Conservation (phyloP, 2,888 invertebrate genomes). For the Plemyria rubiginata region DNA sequence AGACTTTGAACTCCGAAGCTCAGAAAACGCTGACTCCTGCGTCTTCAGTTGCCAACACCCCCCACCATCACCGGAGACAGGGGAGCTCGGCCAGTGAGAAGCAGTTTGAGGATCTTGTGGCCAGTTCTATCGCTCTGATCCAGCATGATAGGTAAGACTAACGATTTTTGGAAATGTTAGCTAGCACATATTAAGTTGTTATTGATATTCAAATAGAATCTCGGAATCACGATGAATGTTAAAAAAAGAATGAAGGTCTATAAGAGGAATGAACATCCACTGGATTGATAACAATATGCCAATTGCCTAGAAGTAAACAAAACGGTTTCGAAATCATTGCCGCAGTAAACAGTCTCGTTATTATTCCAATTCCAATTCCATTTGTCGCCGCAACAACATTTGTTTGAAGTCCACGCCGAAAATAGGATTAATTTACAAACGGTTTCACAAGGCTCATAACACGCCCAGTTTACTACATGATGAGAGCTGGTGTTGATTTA, state of each 20-base stretch:
- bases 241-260: background rate
- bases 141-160: slow-evolving; percentile 86
- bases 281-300: background rate
- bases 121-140: slow-evolving; percentile 89
- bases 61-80: slow-evolving; percentile 74
- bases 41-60: slow-evolving; percentile 73
- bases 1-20: slow-evolving; percentile 59
- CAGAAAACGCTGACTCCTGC: slow-evolving; percentile 68
- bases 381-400: slow-evolving; percentile 1
- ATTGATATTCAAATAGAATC: no score
- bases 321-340: no score
- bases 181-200: no score
- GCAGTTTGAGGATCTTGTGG: slow-evolving; percentile 86
- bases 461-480: slow-evolving; percentile 5
- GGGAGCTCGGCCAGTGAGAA: slow-evolving; percentile 82
- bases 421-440: slow-evolving; percentile 15
- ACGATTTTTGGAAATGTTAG: background rate
- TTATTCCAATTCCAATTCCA: background rate
- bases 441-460: background rate
- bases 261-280: background rate
- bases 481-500: slow-evolving; percentile 6
- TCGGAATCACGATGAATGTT: no score
- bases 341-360: no score
- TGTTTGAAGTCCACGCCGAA: slow-evolving; percentile 4
- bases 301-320: no score